Base-by-base conservation (phyloP, 2,113 vertebrate species). In the Hippoglossus stenolepis region DNA sequence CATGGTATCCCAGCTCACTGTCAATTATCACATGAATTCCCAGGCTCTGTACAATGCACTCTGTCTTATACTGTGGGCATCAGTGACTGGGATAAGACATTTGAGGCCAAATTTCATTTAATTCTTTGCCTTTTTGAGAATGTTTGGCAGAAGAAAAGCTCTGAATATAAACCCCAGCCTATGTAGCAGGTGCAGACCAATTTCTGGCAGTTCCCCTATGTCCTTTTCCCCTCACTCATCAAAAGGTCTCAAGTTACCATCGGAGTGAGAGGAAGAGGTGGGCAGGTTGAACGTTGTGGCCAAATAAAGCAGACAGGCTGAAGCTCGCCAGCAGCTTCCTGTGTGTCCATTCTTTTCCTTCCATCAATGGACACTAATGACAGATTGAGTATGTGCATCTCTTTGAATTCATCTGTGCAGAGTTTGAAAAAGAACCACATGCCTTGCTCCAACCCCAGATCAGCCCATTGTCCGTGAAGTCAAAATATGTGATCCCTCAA, bases 131-230 rank as follows among this genome's bases (percentile, higher is more conserved):
- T 21, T 73, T 62, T 61, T 65, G 57, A 49, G 20, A 73, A 66
- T 56, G 5, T 2, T 58, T 43, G 38, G 80, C 69, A 67, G 80
- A 24, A 45, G 63, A 65, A 80, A 70, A 60, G 31, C 43, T 63
- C 24, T 77, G 73, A 68, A 78, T 77, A 64, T 75, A 73, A 84
- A 68, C 80, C 61, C 73, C 38, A 77, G 63, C 49, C 73, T 76
- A 75, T 76, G 79, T 28, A 64, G 79, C 89, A 91, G 91, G 89
- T 91, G 91, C 72, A 79, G 84, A 85, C 53, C 31, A 65, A 86
- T 75, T 73, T 86, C 73, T 70, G 81, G 77, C 80, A 73, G 58
- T 73, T 38, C 31, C 59, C 7, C 75, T n/a, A 18, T 11, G 21
- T 76, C 54, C 63, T 82, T 82, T 87, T 84, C 79, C 65, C 65